Evolutionary conservation across 2,888 invertebrate genomes (phyloP).

Genomic region (Auanema freiburgensis): DNA sequence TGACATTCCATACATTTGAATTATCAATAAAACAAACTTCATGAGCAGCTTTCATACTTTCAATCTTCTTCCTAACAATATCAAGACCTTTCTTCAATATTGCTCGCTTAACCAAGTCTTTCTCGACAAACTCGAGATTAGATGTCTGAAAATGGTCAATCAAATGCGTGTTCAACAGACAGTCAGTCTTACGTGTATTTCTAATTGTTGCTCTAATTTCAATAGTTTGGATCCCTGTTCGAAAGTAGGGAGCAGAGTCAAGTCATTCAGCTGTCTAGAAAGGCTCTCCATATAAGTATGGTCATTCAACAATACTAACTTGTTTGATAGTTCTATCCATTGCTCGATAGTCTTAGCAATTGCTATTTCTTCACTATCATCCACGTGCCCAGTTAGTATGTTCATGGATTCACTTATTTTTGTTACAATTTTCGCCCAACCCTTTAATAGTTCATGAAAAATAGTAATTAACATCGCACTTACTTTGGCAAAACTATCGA

Average conservation of each 20-base stretch:
- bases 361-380: slow-evolving; percentile 43
- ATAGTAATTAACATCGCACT: too few species aligned
- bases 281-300: not conserved
- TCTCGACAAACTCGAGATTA: slow-evolving; percentile 40
- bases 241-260: slow-evolving; percentile 12
- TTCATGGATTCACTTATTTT: slow-evolving; percentile 58
- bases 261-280: not conserved
- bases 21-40: not conserved
- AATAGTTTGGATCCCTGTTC: not conserved
- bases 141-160: slow-evolving; percentile 19
- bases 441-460: slow-evolving; percentile 8
- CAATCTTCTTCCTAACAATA: slow-evolving; percentile 33
- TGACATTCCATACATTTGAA: not conserved
- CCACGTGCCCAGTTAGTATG: slow-evolving; percentile 42
- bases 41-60: slow-evolving; percentile 20
- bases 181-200: not conserved
- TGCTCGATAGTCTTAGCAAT: slow-evolving; percentile 45
- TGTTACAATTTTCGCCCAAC: slow-evolving; percentile 55
- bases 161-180: not conserved
- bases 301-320: slow-evolving; percentile 17
- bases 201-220: not conserved
- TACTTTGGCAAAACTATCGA: slow-evolving; percentile 55
- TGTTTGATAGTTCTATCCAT: slow-evolving; percentile 45
- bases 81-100: slow-evolving; percentile 51
- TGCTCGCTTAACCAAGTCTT: slow-evolving; percentile 38